Evolutionary conservation across 2,888 invertebrate genomes (phyloP), one percentile per base, ranked within the genome.

Genomic region (Dryomyza anilis): DNA sequence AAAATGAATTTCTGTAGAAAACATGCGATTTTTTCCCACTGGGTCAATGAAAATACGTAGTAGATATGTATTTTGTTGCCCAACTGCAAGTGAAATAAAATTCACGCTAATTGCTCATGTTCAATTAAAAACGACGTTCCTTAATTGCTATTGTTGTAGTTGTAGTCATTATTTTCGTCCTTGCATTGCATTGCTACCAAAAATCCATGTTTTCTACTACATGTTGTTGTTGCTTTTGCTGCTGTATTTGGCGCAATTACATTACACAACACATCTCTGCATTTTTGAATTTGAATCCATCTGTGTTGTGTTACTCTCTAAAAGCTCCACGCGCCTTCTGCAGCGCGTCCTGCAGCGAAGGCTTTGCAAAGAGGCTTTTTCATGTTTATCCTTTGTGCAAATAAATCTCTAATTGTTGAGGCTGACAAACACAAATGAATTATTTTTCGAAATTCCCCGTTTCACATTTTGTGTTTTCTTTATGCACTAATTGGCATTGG

Each of bases 21-120:
- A n/a, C n/a, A n/a, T n/a, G n/a, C n/a, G n/a, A n/a, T n/a, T n/a
- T n/a, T n/a, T n/a, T n/a, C n/a, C n/a, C n/a, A n/a, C n/a, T n/a
- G n/a, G n/a, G n/a, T n/a, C n/a, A n/a, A n/a, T n/a, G n/a, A n/a
- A n/a, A n/a, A n/a, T n/a, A n/a, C n/a, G n/a, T n/a, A n/a, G n/a
- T n/a, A n/a, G n/a, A n/a, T n/a, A n/a, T n/a, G 48, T 29, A 29
- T 21, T 36, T 61, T 27, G 43, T 53, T 39, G 16, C 33, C 30
- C 16, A 33, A 5, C 59, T 64, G 74, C 70, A 69, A 77, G 71
- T 73, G 71, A 72, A 74, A 75, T 75, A 76, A 74, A 77, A 77
- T 77, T 76, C 75, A 77, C 75, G 75, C 77, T 77, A 77, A 77
- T 78, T 77, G 77, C 75, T 76, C 70, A 70, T 76, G 76, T 77